Evolutionary conservation across 1,140 invertebrate genomes (phyloP).

Genomic region (Notospermus geniculatus): DNA sequence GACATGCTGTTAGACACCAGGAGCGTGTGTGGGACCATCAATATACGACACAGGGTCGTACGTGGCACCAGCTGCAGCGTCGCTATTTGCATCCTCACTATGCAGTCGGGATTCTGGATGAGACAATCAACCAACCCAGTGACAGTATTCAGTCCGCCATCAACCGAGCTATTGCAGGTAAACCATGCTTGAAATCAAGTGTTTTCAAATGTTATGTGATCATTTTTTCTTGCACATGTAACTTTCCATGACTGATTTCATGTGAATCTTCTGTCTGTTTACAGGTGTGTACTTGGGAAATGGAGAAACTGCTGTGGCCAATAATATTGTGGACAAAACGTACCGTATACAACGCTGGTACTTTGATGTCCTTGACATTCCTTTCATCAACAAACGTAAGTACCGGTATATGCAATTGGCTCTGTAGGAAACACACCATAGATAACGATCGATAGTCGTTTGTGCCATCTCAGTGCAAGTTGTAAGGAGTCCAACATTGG

Average conservation of each 20-base stretch:
- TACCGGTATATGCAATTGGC: too few relatives aligned
- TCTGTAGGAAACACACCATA: too few relatives aligned
- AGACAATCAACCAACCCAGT: conserved; percentile 38
- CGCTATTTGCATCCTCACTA: conserved; percentile 48
- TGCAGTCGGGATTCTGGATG: conserved; percentile 44
- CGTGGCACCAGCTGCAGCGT: conserved; percentile 36
- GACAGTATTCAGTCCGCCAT: conserved; percentile 45
- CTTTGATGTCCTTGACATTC: conserved; percentile 69
- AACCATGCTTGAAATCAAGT: neutral
- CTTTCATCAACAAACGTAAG: conserved; percentile 73
- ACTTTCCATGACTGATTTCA: too few relatives aligned
- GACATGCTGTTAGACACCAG: neutral
- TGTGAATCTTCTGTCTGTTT: conserved; percentile 11
- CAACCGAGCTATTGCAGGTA: conserved; percentile 50
- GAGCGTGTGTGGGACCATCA: neutral
- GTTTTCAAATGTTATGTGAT: too few relatives aligned
- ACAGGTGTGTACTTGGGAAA: conserved; percentile 46
- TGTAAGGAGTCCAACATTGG: too few relatives aligned
- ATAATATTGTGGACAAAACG: conserved; percentile 52
- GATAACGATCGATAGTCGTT: too few relatives aligned
- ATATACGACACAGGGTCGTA: neutral
- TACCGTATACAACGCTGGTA: conserved; percentile 83
- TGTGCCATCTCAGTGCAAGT: too few relatives aligned
- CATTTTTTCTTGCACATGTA: too few relatives aligned
- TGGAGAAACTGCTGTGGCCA: conserved; percentile 48